Evolutionary conservation across 2,113 vertebrate species (phyloP).

Genomic region (Hylia prasina): DNA sequence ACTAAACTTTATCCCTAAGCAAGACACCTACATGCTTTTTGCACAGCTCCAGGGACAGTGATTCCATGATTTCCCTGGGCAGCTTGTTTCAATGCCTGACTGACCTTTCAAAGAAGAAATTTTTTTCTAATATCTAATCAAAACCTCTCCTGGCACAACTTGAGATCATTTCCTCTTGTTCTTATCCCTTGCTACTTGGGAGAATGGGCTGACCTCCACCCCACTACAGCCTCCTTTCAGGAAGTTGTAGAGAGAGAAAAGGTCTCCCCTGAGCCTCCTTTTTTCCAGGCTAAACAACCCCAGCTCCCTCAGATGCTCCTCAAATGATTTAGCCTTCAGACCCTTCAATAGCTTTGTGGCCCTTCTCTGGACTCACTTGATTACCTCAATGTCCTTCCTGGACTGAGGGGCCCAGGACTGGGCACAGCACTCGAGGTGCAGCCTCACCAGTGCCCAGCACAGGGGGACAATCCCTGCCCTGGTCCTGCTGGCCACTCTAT

Average conservation of each 20-base stretch:
- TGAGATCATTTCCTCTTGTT: background rate
- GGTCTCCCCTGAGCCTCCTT: background rate
- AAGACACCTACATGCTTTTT: background rate
- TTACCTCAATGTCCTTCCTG: background rate
- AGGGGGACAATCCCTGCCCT: background rate
- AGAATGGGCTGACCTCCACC: background rate
- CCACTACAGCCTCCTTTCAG: background rate
- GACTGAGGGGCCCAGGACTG: background rate
- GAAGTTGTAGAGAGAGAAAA: background rate
- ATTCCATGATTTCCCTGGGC: background rate
- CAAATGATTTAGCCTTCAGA: background rate
- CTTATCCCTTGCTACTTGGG: background rate
- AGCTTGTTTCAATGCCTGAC: background rate
- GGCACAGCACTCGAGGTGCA: background rate
- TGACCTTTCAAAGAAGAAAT: background rate
- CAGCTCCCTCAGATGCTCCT: background rate
- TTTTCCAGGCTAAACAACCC: background rate
- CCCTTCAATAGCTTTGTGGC: background rate
- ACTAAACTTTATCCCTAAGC: background rate
- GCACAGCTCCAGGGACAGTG: background rate
- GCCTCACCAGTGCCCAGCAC: background rate
- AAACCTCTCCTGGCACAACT: background rate
- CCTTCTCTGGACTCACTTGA: background rate
- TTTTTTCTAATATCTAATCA: background rate
- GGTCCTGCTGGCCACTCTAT: background rate